A percentile compares a stretch with the other conserved stretches of the same genome.
Conservation (phyloP, 2,888 invertebrate genomes). For the Philonicus albiceps region DNA sequence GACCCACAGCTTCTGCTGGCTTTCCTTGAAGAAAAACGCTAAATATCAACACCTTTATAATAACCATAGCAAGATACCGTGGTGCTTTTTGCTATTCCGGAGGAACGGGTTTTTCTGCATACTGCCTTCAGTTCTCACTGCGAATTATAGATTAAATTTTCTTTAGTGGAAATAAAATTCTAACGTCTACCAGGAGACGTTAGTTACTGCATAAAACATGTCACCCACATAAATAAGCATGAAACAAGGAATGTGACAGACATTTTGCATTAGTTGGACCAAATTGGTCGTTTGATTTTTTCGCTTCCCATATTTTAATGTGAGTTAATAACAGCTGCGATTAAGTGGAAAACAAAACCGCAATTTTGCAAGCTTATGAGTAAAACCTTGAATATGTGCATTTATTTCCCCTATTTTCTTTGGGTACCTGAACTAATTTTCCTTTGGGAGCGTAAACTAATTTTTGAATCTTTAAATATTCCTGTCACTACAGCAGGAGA, state of each 20-base stretch:
- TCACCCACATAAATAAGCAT: not conserved
- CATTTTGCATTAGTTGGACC: not conserved
- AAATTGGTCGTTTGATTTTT: not conserved
- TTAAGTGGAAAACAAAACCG: not conserved
- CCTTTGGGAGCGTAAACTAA: not conserved
- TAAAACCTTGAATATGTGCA: not conserved
- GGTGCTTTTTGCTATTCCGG: not conserved
- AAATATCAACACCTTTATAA: not conserved
- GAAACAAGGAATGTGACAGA: not conserved
- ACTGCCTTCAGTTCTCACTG: not conserved
- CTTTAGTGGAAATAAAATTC: not conserved
- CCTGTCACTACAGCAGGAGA: not conserved
- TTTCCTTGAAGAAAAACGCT: constrained; percentile 27
- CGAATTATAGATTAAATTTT: not conserved
- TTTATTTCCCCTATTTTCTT: not conserved
- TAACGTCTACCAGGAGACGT: not conserved
- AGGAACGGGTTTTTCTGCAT: not conserved
- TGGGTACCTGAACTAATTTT: not conserved
- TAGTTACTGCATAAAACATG: not conserved
- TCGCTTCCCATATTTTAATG: not conserved
- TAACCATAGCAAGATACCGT: not conserved
- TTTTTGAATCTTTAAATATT: not conserved
- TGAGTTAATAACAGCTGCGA: not conserved
- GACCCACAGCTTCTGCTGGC: constrained; percentile 12
- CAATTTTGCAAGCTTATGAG: not conserved